phyloP scores from a whole-genome alignment of 2,113 vertebrate genomes.

The Porphyrio hochstetteri region DNA sequence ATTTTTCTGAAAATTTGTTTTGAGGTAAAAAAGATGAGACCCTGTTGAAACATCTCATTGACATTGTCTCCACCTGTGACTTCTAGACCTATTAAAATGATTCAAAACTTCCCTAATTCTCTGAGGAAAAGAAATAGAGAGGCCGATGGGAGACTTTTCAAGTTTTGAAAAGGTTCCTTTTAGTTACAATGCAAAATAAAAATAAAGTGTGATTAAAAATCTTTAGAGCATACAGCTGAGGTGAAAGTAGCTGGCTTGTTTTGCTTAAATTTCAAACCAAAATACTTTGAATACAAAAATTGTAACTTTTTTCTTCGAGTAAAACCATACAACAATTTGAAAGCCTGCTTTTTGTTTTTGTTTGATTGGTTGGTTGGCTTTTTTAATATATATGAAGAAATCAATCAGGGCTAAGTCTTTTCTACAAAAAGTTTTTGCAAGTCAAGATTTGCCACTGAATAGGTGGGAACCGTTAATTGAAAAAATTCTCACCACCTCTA shows the following conservation, averaged over 20 bases:
- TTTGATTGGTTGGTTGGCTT: too few species aligned
- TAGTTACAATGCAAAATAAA: not conserved
- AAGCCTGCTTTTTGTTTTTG: not conserved
- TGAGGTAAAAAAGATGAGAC: not conserved
- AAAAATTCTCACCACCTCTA: not conserved
- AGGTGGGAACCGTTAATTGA: not conserved
- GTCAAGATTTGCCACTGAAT: not conserved
- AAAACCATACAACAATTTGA: not conserved
- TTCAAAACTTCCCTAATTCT: not conserved
- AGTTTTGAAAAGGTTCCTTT: not conserved
- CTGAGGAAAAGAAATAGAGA: not conserved
- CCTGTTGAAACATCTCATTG: not conserved
- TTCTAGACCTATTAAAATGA: not conserved
- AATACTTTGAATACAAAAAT: not conserved
- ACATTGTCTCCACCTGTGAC: not conserved
- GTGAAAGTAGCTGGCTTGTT: not conserved
- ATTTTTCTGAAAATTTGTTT: not conserved
- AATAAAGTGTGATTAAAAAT: not conserved
- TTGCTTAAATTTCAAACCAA: not conserved
- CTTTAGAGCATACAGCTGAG: not conserved
- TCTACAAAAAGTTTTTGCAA: not conserved
- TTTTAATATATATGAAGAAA: not conserved
- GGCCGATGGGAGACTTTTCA: not conserved
- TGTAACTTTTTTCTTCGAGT: not conserved
- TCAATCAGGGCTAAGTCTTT: not conserved